phyloP scores from a whole-genome alignment of 2,113 vertebrate species.

The Eulemur rufifrons region DNA sequence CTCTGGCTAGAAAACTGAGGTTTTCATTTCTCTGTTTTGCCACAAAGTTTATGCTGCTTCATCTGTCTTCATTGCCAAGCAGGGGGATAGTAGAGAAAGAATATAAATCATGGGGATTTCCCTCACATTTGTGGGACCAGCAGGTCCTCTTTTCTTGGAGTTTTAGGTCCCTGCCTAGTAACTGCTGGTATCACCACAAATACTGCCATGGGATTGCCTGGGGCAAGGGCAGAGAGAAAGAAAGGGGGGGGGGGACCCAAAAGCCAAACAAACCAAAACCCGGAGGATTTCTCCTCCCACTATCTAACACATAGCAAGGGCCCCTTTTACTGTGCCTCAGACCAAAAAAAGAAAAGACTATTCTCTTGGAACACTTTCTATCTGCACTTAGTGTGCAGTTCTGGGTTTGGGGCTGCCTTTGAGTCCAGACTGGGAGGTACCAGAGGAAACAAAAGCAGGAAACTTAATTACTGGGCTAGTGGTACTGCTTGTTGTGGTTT shows the following conservation, averaged over 20 bases:
- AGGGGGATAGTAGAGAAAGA: too few relatives aligned
- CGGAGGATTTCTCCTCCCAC: background rate
- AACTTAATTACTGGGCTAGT: background rate
- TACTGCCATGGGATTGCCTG: background rate
- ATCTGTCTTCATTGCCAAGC: too few relatives aligned
- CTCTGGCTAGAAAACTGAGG: background rate
- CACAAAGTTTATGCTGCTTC: background rate
- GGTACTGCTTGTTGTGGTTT: background rate
- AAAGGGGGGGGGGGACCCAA: background rate
- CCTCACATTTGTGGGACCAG: background rate
- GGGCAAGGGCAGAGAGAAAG: background rate
- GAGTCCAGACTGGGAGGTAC: background rate
- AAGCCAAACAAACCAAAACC: background rate
- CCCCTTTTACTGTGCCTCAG: background rate
- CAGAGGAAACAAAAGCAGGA: constrained; percentile 35
- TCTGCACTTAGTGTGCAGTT: background rate
- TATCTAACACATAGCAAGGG: background rate
- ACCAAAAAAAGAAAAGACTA: background rate
- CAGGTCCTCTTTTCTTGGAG: background rate
- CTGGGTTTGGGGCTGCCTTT: background rate
- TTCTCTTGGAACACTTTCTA: background rate
- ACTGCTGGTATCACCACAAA: background rate
- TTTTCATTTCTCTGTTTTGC: constrained; percentile 15
- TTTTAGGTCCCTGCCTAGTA: background rate
- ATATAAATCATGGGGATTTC: background rate